phyloP scores from a whole-genome alignment of 2,113 vertebrate species.

The Enhydra lutris region DNA sequence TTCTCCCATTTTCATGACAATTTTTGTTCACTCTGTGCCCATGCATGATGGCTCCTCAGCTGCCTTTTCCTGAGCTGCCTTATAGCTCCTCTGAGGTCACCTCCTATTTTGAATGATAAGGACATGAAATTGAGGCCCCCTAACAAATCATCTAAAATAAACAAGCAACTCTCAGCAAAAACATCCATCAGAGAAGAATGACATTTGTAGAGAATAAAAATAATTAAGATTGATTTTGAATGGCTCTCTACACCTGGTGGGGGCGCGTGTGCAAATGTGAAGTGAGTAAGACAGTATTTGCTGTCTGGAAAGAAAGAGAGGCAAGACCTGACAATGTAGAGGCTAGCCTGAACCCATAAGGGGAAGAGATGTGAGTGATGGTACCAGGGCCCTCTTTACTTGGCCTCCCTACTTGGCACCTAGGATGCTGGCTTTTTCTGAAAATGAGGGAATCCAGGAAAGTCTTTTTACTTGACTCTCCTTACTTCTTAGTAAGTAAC shows the following conservation, averaged over 20 bases:
- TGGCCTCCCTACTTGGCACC: conserved; percentile 48
- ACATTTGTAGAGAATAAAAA: background rate
- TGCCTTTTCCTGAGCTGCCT: conserved; percentile 16
- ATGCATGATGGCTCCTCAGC: background rate
- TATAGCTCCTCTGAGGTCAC: background rate
- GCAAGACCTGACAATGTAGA: background rate
- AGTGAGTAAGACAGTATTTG: background rate
- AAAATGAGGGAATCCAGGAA: background rate
- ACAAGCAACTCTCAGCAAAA: conserved; percentile 26
- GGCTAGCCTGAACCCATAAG: background rate
- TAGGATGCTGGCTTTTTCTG: conserved; percentile 50
- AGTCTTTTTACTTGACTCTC: background rate
- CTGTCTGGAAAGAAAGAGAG: background rate
- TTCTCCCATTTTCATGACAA: background rate
- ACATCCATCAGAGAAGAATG: conserved; percentile 1
- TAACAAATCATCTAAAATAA: conserved; percentile 23
- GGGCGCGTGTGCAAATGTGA: background rate
- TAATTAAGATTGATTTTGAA: conserved; percentile 20
- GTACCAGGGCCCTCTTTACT: conserved; percentile 62
- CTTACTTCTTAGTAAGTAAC: background rate
- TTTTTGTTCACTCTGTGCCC: background rate
- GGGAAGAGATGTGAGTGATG: conserved; percentile 69
- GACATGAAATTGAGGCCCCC: background rate
- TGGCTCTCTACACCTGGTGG: background rate
- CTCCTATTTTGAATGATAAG: background rate